These are phyloP conservation scores for Syngnathus scovelli DNA, from an alignment of 2,113 vertebrate genomes.

Conservation along the genomic window DNA sequence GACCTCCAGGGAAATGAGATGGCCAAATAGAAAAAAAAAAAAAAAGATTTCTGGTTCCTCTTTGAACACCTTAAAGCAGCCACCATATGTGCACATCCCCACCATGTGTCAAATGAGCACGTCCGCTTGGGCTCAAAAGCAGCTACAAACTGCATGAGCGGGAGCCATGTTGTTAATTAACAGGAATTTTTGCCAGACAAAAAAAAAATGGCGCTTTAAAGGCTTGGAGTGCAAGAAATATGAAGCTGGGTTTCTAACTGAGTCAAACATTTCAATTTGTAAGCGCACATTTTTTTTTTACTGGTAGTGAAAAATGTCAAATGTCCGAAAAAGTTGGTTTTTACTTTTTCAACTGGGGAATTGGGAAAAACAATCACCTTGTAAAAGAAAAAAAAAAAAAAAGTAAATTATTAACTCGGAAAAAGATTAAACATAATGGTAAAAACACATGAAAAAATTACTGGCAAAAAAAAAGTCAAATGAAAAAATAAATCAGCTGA, in stretches of 20 bases:
- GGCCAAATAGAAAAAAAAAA: conserved; percentile 50
- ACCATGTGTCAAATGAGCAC: background rate
- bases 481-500: too few species aligned
- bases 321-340: too few species aligned
- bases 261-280: background rate
- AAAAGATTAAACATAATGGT: too few species aligned
- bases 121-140: background rate
- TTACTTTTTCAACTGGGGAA: too few species aligned
- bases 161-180: background rate
- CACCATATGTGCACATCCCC: background rate
- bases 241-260: background rate
- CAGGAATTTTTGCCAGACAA: background rate
- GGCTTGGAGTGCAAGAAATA: background rate
- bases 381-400: too few species aligned
- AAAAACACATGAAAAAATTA: too few species aligned
- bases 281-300: background rate
- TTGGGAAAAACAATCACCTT: too few species aligned
- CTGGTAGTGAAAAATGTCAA: too few species aligned
- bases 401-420: too few species aligned
- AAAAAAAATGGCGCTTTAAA: background rate
- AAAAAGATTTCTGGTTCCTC: background rate
- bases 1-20: conserved; percentile 56
- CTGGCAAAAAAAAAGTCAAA: too few species aligned
- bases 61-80: background rate
- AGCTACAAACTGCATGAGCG: background rate